Evolutionary conservation across 2,113 vertebrate genomes (phyloP).

Genomic region (Xenopus laevis): DNA sequence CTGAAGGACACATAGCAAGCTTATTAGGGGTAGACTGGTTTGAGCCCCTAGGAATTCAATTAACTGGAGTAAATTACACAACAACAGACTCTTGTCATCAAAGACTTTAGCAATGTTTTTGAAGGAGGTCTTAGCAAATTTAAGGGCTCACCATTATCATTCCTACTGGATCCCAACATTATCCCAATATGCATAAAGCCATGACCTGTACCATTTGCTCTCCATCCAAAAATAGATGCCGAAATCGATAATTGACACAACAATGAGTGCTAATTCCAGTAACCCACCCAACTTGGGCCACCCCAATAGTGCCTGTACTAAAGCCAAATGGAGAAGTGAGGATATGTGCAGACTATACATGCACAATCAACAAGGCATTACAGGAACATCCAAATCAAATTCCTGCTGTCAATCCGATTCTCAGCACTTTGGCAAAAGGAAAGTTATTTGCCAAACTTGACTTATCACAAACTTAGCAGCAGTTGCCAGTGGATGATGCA

Average conservation of each 20-base stretch:
- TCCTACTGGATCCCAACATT: neutral
- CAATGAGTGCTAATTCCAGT: neutral
- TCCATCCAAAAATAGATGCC: no score
- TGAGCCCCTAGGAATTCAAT: neutral
- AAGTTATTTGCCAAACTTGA: slow-evolving; percentile 17
- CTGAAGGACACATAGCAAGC: no score
- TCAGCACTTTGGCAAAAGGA: slow-evolving; percentile 17
- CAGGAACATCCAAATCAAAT: neutral
- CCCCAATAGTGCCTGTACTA: no score
- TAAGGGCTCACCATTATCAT: neutral
- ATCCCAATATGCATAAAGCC: no score
- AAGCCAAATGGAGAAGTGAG: no score
- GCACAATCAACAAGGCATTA: no score
- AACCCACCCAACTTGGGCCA: neutral
- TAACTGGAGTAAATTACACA: slow-evolving; percentile 4
- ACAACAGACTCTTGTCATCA: neutral
- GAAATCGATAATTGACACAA: no score
- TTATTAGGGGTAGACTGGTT: no score
- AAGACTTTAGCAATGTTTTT: neutral
- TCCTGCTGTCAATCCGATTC: neutral
- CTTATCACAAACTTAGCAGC: slow-evolving; percentile 9
- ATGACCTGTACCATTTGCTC: no score
- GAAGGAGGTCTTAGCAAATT: neutral
- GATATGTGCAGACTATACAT: no score
- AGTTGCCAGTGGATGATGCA: slow-evolving; percentile 11